A percentile compares a stretch with the other conserved stretches of the same genome.
These are phyloP conservation scores for Orcinus orca DNA, from an alignment of 2,113 vertebrate species.

Conservation along the genomic window DNA sequence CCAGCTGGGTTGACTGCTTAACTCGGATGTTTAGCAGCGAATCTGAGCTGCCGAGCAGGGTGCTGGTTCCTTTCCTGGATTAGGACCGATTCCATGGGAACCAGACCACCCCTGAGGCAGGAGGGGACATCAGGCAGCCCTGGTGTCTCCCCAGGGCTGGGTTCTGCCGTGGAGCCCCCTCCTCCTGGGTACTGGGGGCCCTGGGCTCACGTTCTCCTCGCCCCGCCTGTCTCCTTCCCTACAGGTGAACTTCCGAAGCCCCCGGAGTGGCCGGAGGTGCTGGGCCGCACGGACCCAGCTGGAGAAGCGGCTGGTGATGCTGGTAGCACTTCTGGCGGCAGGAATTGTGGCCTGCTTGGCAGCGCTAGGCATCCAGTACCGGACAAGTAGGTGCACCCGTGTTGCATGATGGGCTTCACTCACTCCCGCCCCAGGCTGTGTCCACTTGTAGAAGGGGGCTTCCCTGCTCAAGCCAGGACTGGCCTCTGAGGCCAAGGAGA, in stretches of 20 bases:
- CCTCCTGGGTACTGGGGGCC: not conserved
- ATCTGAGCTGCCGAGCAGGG: slow-evolving; percentile 51
- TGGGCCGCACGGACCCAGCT: slow-evolving; percentile 84
- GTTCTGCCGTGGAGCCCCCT: not conserved
- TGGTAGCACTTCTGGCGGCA: slow-evolving; percentile 79
- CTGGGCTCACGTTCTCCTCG: slow-evolving; percentile 6
- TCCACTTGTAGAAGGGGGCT: not conserved
- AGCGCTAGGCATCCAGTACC: slow-evolving; percentile 88
- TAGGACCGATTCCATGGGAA: slow-evolving; percentile 54
- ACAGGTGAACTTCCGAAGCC: slow-evolving; percentile 88
- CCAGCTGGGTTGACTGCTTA: not conserved
- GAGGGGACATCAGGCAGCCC: not conserved
- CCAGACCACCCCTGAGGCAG: slow-evolving; percentile 51
- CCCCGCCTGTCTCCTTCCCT: slow-evolving; percentile 62
- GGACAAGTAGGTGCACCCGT: slow-evolving; percentile 85
- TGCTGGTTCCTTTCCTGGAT: slow-evolving; percentile 39
- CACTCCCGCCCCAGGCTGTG: not conserved
- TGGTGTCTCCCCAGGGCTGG: slow-evolving; percentile 50
- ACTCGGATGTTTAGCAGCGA: not conserved
- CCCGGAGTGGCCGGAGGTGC: slow-evolving; percentile 77
- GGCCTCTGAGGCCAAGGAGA: not conserved
- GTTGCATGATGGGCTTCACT: not conserved
- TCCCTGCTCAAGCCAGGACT: not conserved
- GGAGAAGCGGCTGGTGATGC: slow-evolving; percentile 87
- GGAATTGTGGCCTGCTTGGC: slow-evolving; percentile 85